Evolutionary conservation across 1,140 invertebrate genomes (phyloP), one percentile per base, ranked within the genome.

Genomic region (Caerostris extrusa): DNA sequence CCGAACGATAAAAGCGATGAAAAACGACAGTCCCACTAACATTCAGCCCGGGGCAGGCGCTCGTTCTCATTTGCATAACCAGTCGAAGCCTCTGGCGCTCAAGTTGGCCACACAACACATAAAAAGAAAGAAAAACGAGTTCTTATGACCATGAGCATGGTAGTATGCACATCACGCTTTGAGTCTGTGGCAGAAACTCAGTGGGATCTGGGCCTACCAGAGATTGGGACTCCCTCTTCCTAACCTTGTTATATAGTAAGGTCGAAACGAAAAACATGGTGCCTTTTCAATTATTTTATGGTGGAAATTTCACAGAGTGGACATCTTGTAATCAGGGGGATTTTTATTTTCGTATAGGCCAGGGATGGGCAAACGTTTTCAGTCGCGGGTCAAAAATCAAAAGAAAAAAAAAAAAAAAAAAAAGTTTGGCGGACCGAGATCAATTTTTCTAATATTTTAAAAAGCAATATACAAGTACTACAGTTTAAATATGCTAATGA

Each of bases 11-110:
- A 17, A n/a, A 8, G 8, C 55, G 71, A 81, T 81, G 57, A 50
- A 81, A 91, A 91, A 81, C 19, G 57, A 91, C 55, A 91, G 90
- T 91, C 90, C 90, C 69, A 91, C 90, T 91, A 91, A 91, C 90
- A 81, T 82, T 91, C 90, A 60, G 69, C 90, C 61, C 56, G 10
- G 56, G 90, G 58, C 90, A 60, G 57, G 8, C 19, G 90, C 57
- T 19, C 50, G 19, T 50, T 67, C n/a, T 55, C 14, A 91, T 91
- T 91, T 60, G 90, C 90, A 91, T 91, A 91, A 91, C 90, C 71
- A 58, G 90, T 91, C 69, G 56, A 61, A 67, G 34, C 58, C 87
- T 64, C 19, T 69, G 87, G 87, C 50, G 53, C 64, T 89, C 64
- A 89, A 71, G 61, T 89, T 61, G 64, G 64, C 53, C 34, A 34